Evolutionary conservation across 2,888 invertebrate genomes (phyloP).

Genomic region (Tridacna gigas): DNA sequence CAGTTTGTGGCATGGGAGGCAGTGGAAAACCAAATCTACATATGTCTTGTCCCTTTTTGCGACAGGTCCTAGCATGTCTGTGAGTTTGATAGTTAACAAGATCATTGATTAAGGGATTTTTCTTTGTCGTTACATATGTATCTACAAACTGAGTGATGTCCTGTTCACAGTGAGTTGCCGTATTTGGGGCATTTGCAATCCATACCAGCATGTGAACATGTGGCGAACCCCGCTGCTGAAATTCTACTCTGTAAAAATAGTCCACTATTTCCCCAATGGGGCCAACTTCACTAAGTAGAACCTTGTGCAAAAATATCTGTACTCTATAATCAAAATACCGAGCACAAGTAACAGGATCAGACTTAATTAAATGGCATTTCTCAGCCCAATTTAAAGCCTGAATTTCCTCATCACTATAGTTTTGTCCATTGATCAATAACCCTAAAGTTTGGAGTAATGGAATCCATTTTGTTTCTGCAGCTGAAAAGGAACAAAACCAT

Average conservation of each 20-base stretch:
- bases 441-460: conserved; percentile 28
- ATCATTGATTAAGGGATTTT: not conserved
- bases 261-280: conserved; percentile 61
- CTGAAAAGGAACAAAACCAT: conserved; percentile 40
- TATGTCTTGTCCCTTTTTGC: too few relatives aligned
- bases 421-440: not conserved
- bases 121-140: conserved; percentile 24
- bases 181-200: conserved; percentile 43
- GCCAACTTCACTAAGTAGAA: conserved; percentile 31
- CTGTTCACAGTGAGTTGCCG: not conserved
- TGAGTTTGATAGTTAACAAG: conserved; percentile 40
- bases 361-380: conserved; percentile 58
- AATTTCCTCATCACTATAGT: conserved; percentile 25
- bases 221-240: conserved; percentile 62
- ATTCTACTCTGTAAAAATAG: conserved; percentile 63
- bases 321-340: conserved; percentile 60
- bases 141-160: conserved; percentile 25
- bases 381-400: conserved; percentile 51
- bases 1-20: conserved; percentile 32
- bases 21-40: conserved; percentile 38
- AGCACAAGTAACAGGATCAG: conserved; percentile 64
- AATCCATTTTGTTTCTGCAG: conserved; percentile 67
- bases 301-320: conserved; percentile 48
- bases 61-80: conserved; percentile 30
- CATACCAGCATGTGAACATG: conserved; percentile 61